Conservation (phyloP, 2,797 vertebrate genomes). For the Scolopax bukidnonensis region DNA sequence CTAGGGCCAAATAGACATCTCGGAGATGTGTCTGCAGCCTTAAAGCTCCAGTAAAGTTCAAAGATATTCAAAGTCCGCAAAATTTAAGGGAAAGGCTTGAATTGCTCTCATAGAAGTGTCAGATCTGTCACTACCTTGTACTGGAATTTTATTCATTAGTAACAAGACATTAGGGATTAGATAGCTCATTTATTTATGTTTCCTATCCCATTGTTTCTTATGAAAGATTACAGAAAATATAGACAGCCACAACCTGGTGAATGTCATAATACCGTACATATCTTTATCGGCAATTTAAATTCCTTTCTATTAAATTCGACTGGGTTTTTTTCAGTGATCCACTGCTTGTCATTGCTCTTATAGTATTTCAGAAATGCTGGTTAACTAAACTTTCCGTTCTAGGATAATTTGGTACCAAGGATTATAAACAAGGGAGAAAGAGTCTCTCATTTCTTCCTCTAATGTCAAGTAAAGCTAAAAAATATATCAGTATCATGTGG, state of each 20-base stretch:
- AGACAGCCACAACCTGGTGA: background rate
- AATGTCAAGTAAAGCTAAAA: background rate
- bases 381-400: background rate
- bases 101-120: background rate
- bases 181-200: background rate
- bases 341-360: background rate
- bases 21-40: background rate
- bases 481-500: background rate
- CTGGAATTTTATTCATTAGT: background rate
- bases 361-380: background rate
- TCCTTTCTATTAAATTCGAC: background rate
- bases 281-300: background rate
- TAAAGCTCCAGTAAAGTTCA: background rate
- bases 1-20: background rate
- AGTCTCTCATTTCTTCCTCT: background rate
- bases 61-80: background rate
- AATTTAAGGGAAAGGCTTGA: background rate
- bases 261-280: background rate
- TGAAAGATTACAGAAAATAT: background rate
- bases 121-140: background rate
- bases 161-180: background rate
- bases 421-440: background rate
- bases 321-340: background rate
- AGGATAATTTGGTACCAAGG: background rate
- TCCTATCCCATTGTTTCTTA: background rate